A percentile compares a stretch with the other conserved stretches of the same genome.
Evolutionary conservation across 1,140 invertebrate genomes (phyloP).

Genomic region (Drosophila arawakana): DNA sequence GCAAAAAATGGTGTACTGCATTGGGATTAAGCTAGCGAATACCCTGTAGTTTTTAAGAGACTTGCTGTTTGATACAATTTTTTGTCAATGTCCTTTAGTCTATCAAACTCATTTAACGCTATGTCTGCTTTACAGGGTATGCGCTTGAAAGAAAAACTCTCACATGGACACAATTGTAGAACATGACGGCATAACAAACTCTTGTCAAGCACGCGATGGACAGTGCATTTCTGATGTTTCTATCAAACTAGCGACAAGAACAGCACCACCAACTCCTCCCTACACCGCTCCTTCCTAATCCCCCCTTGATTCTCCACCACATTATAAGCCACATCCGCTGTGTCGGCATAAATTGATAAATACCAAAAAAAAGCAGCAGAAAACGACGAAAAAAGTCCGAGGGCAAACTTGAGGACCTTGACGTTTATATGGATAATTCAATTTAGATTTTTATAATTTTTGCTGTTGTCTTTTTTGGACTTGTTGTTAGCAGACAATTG

Average conservation of each 20-base stretch:
- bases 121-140: slow-evolving; percentile 2
- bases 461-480: slow-evolving; percentile 33
- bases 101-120: neutral
- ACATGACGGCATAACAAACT: slow-evolving; percentile 76
- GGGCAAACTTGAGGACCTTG: slow-evolving; percentile 54
- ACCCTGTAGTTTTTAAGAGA: neutral
- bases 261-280: slow-evolving; percentile 16
- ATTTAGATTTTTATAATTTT: slow-evolving; percentile 76
- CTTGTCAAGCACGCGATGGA: slow-evolving; percentile 71
- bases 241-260: slow-evolving; percentile 52
- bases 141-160: slow-evolving; percentile 32
- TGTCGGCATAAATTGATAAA: slow-evolving; percentile 78
- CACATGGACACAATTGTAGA: slow-evolving; percentile 59
- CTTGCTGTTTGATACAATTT: too few relatives aligned
- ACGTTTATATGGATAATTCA: slow-evolving; percentile 81
- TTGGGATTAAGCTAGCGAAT: neutral
- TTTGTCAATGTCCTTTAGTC: too few relatives aligned
- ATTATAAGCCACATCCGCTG: slow-evolving; percentile 80
- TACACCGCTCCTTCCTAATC: too few relatives aligned
- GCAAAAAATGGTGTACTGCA: neutral
- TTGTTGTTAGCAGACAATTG: slow-evolving; percentile 14
- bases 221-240: slow-evolving; percentile 74
- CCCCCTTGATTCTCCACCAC: slow-evolving; percentile 33
- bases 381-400: neutral
- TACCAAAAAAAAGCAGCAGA: slow-evolving; percentile 38